Base-by-base conservation (phyloP, 2,113 vertebrate species). In the Eubucco bourcierii region DNA sequence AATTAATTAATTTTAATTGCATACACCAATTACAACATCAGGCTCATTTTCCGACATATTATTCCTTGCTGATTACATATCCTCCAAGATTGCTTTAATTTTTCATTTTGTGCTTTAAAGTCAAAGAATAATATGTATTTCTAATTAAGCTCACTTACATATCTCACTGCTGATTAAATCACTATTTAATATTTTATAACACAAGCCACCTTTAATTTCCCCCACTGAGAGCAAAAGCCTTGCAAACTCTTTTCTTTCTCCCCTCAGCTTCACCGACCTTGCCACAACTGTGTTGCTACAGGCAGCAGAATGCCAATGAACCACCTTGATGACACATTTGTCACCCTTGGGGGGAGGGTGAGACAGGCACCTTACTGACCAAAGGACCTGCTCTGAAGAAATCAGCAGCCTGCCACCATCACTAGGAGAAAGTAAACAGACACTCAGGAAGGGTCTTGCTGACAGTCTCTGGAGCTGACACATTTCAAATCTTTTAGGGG, bases 1-100 rank as follows among this genome's bases (percentile, higher is more conserved):
- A 97, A 98, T 98, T 98, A 98, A 98, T 98, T 97, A 98, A 97
- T 97, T 98, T 97, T 98, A 98, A 97, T 97, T 98, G 93, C 93
- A 90, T 93, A 97, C 91, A 97, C 96, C 97, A 98, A 97, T 98
- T 98, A 98, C 95, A 97, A 97, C 96, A 97, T 97, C 97, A 97
- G 96, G 93, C 93, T 97, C 97, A 97, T 98, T 97, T 97, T 96
- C 96, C 84, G 97, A 97, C 93, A 84, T 97, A 97, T 97, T 98
- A 98, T 98, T 97, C 95, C 97, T 97, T 29, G 14, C 97, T 97
- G 97, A 98, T 98, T 98, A 97, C 80, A 90, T 97, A 97, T 96
- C 97, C 96, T 97, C 87, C 87, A 97, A 97, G 93, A 98, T 96
- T 97, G 96, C 97, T 97, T 97, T 97, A 97, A 98, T 98, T 97